phyloP scores from a whole-genome alignment of 1,140 invertebrate species.

The Octopus bimaculoides region DNA sequence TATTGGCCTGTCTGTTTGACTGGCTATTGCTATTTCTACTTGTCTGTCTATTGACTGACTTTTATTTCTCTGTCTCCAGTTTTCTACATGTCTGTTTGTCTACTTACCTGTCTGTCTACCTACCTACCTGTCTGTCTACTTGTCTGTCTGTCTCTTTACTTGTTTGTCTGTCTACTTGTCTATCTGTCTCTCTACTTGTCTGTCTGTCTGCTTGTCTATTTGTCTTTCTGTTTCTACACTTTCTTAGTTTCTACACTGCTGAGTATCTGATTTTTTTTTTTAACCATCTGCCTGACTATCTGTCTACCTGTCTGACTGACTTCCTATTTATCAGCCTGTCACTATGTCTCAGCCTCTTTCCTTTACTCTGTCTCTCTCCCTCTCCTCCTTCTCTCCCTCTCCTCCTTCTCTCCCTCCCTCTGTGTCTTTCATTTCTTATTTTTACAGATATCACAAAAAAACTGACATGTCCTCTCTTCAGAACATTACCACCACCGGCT shows the following conservation, averaged over 20 bases:
- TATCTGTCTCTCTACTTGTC: background rate
- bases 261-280: background rate
- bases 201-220: background rate
- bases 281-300: background rate
- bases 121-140: background rate
- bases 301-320: background rate
- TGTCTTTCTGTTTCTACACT: background rate
- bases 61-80: background rate
- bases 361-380: background rate
- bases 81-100: background rate
- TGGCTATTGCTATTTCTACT: background rate
- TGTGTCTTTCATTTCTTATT: background rate
- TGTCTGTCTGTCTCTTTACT: background rate
- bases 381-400: background rate
- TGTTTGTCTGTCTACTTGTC: background rate
- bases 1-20: background rate
- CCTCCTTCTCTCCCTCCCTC: background rate
- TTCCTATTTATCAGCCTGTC: background rate
- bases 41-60: background rate
- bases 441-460: background rate
- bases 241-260: background rate
- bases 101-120: background rate
- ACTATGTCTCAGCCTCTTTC: background rate
- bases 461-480: background rate
- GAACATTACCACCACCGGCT: background rate